Evolutionary conservation across 2,888 invertebrate genomes (phyloP), one percentile per base, ranked within the genome.

Genomic region (Eumacrocentrus americanus): DNA sequence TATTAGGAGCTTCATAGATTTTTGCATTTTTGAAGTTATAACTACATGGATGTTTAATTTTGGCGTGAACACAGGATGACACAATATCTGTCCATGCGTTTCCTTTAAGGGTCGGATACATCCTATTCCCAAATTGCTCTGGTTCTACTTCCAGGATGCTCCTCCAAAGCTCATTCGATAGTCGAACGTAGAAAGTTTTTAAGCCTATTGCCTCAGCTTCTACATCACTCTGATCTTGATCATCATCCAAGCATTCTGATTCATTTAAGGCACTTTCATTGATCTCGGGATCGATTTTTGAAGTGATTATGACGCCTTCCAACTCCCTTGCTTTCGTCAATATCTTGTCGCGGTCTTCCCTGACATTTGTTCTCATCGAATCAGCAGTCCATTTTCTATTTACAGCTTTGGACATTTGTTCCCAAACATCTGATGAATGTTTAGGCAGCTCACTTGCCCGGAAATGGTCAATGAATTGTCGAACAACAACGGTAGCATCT

Each of bases 31-130:
- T 44, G 12, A 51, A 59, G 1, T 50, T 12, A 25, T 40, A 60
- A n/a, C 51, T 42, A 29, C 58, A 59, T 9, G 25, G n/a, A 16
- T 40, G 11, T 56, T 59, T 54, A 7, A 38, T 42, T 16, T 62
- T 51, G 6, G 44, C 12, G 46, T 46, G 51, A 11, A 62, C 25
- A 18, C 47, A 37, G n/a, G 52, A 25, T 6, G 34, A 18, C 6
- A 62, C 16, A 0, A 22, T 40, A 11, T 56, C 58, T n/a, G 59
- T 51, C 62, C 55, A 62, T 7, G 51, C 46, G 7, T 47, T 12
- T 16, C 16, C 47, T 12, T 20, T 14, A 7, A 51, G 38, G 14
- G 58, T 50, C 7, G 29, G 29, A 48, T 37, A 47, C 20, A 9
- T 42, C 7, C 29, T n/a, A n/a, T n/a, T n/a, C n/a, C n/a, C n/a